Base-by-base conservation (phyloP, 2,888 invertebrate species). In the Thecocarcelia acutangulata region DNA sequence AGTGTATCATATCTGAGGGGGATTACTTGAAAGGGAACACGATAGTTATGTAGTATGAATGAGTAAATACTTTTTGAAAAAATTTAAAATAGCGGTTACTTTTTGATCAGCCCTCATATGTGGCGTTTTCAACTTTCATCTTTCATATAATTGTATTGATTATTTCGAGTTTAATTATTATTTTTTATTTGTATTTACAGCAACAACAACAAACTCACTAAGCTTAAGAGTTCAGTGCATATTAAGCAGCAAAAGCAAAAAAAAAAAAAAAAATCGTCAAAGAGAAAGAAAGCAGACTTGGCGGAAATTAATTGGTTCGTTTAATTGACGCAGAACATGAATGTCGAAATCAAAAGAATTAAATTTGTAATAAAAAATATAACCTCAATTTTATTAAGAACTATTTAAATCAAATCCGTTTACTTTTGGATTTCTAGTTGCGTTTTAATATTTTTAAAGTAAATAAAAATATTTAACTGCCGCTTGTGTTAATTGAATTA, bases 401-500 rank as follows among this genome's bases (percentile, higher is more conserved):
- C 37, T 28, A 8, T 37, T n/a, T 64, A 50, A 64, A n/a, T 24
- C 12, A 44, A 54, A 50, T 21, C 0, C n/a, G 1, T 52, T 46
- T 54, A 40, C 66, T 66, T 74, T 66, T 58, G 37, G 64, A 56
- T 73, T 52, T 48, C 42, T 37, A 28, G 1, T 17, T 17, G 40
- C 42, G 1, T 8, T 37, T 52, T 15, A 59, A 58, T 13, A 37
- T 11, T 48, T 70, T 12, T 3, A 50, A 63, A 58, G 40, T 44
- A 42, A 72, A 44, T 21, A 9, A 40, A 58, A 68, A 50, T 50
- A 9, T 48, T 3, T 6, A 33, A n/a, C n/a, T n/a, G n/a, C 33
- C 37, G 28, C 42, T 59, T 61, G 80, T 74, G 77, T 58, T 81
- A 77, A 81, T 81, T 81, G 73, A 74, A 69, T 15, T 33, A 70